These are phyloP conservation scores for Sarcophaga rosellei DNA, from an alignment of 2,888 invertebrate genomes.

Conservation along the genomic window DNA sequence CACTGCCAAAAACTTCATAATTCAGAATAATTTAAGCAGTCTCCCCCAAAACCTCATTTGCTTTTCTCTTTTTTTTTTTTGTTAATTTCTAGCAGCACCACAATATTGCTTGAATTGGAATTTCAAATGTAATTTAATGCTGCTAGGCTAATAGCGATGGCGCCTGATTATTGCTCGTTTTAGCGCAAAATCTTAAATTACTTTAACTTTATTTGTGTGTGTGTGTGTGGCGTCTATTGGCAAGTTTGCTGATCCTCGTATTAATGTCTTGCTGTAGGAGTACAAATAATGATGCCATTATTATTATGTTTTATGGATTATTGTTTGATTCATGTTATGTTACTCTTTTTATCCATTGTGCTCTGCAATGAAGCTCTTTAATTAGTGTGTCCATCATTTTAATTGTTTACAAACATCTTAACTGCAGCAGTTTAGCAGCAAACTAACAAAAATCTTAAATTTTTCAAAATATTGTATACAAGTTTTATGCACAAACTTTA, in stretches of 20 bases:
- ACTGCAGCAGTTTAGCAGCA: no score
- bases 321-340: not conserved
- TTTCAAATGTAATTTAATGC: not conserved
- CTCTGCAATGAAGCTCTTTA: not conserved
- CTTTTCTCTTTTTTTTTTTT: not conserved
- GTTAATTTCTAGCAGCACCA: not conserved
- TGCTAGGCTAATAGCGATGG: no score
- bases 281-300: not conserved
- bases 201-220: not conserved
- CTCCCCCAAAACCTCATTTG: not conserved
- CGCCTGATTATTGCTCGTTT: not conserved
- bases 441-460: no score
- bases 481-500: no score
- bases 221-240: not conserved
- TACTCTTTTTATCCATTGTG: not conserved
- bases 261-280: not conserved
- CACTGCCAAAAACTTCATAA: not conserved
- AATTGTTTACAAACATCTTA: no score
- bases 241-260: not conserved
- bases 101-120: not conserved
- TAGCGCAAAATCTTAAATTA: not conserved
- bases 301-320: not conserved
- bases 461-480: no score
- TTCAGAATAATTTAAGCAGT: no score
- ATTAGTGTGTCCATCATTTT: conserved; percentile 1